Conservation (phyloP, 2,797 vertebrate species). For the Eutrigla gurnardus region DNA sequence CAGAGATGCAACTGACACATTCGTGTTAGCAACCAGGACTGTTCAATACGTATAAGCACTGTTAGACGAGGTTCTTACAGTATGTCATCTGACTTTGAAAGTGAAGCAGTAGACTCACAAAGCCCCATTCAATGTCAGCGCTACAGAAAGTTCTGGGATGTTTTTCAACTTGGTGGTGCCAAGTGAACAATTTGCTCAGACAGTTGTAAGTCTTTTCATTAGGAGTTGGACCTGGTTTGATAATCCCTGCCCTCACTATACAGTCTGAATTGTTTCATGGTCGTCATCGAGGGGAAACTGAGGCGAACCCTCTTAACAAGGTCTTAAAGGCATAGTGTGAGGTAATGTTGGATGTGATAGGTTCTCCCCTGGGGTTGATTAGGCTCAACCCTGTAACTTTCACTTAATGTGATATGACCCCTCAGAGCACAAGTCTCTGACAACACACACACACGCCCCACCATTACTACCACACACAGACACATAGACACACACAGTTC, state of each 20-base stretch:
- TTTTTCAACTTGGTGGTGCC: constrained; percentile 42
- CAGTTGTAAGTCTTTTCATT: constrained; percentile 54
- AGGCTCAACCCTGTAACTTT: constrained; percentile 79
- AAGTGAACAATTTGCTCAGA: constrained; percentile 39
- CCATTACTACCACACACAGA: constrained; percentile 64
- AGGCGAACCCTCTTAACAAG: constrained; percentile 60
- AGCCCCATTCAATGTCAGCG: constrained; percentile 25
- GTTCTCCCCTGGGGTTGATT: constrained; percentile 79
- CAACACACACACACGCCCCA: constrained; percentile 47
- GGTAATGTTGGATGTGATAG: constrained; percentile 81
- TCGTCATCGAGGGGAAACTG: constrained; percentile 56
- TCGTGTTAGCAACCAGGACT: constrained; percentile 1
- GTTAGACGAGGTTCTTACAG: not conserved
- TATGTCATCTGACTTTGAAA: constrained; percentile 11
- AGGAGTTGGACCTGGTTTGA: constrained; percentile 48
- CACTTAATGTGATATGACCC: constrained; percentile 79
- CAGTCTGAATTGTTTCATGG: constrained; percentile 48
- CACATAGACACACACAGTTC: constrained; percentile 42
- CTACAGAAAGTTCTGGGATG: constrained; percentile 38
- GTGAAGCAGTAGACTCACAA: constrained; percentile 22
- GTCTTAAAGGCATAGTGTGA: constrained; percentile 69
- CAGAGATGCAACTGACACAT: not conserved
- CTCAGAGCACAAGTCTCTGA: constrained; percentile 64
- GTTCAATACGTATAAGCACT: not conserved
- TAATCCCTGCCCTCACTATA: constrained; percentile 37